Evolutionary conservation across 2,888 invertebrate species (phyloP).

Genomic region (Eueremaeus valkanovi): DNA sequence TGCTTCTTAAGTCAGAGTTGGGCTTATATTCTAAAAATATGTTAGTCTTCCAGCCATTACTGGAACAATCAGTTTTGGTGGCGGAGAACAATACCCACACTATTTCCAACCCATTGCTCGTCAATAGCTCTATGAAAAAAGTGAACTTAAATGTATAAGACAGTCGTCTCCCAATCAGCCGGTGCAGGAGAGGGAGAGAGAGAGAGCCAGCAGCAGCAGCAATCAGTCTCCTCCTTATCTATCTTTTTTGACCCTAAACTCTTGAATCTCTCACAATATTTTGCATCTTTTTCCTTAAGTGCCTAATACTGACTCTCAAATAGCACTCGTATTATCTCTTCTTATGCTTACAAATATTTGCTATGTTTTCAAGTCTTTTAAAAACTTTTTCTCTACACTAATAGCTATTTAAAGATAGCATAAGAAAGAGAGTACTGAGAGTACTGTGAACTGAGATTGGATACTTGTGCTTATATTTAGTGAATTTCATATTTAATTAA

Average conservation of each 20-base stretch:
- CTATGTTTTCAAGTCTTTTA: neutral
- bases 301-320: neutral
- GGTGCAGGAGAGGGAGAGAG: neutral
- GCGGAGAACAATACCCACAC: neutral
- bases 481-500: too few relatives aligned
- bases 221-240: constrained; percentile 16
- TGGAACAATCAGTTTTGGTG: neutral
- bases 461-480: too few relatives aligned
- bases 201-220: neutral
- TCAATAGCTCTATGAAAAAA: neutral
- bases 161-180: neutral
- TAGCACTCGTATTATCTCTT: neutral
- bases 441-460: too few relatives aligned
- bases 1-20: neutral
- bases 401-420: constrained; percentile 9
- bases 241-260: neutral
- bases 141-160: neutral
- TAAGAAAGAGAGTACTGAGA: neutral
- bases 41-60: neutral
- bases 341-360: constrained; percentile 19
- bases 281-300: neutral
- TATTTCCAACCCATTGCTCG: neutral
- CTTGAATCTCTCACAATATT: neutral
- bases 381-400: neutral
- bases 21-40: constrained; percentile 9